Conservation (phyloP, 2,888 invertebrate species). For the Megaustenia siamemsis region DNA sequence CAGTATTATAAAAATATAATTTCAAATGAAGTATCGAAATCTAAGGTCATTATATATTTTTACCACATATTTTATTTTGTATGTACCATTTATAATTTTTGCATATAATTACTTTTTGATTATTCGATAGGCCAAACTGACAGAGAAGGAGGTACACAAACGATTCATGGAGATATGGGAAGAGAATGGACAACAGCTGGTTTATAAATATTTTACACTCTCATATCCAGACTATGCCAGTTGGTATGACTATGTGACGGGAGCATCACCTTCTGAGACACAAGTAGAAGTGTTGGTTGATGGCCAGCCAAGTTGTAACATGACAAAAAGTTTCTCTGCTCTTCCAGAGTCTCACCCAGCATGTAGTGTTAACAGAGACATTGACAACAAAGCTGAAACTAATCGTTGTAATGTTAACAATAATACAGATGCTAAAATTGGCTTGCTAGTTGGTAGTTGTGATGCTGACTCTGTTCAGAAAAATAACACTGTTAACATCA, state of each 20-base stretch:
- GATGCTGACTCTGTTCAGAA: background rate
- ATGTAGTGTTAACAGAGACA: too few relatives aligned
- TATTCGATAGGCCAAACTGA: background rate
- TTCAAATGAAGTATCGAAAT: too few relatives aligned
- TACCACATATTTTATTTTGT: background rate
- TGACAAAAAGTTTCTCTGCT: background rate
- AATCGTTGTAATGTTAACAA: background rate
- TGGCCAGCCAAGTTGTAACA: background rate
- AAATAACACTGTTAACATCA: background rate
- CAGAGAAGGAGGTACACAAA: slow-evolving; percentile 40
- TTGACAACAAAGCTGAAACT: background rate
- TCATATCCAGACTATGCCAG: slow-evolving; percentile 76
- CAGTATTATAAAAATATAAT: too few relatives aligned
- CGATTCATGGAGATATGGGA: slow-evolving; percentile 36
- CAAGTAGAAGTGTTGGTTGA: slow-evolving; percentile 61
- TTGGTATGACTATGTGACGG: slow-evolving; percentile 57
- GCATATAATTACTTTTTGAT: too few relatives aligned
- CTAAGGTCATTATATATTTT: background rate
- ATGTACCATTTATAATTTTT: too few relatives aligned
- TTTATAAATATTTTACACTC: slow-evolving; percentile 73
- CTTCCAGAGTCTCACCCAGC: background rate
- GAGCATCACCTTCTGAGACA: slow-evolving; percentile 62
- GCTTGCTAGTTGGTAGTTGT: background rate
- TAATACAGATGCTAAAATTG: background rate
- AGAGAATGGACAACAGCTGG: slow-evolving; percentile 35